Conservation (phyloP, 2,797 vertebrate species). For the Rhadinocentrus ornatus region DNA sequence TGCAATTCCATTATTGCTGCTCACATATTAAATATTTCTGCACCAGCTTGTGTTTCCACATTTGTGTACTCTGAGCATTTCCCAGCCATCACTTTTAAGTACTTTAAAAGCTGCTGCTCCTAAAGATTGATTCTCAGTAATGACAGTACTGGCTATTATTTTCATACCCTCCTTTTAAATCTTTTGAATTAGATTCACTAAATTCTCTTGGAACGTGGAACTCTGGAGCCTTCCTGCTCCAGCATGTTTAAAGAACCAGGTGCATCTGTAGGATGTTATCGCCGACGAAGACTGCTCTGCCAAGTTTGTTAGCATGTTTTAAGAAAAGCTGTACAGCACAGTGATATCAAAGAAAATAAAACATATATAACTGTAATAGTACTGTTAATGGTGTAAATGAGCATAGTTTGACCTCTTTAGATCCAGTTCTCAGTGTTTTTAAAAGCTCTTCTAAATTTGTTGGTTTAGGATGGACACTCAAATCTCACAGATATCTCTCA, state of each 20-base stretch:
- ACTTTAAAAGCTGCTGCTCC: not conserved
- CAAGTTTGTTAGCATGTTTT: not conserved
- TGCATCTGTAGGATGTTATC: not conserved
- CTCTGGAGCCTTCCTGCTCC: not conserved
- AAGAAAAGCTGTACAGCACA: not conserved
- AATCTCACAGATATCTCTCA: no score
- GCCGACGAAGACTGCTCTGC: not conserved
- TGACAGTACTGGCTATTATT: not conserved
- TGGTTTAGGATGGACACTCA: no score
- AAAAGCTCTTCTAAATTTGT: no score
- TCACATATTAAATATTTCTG: not conserved
- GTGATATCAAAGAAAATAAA: not conserved
- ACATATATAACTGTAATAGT: not conserved
- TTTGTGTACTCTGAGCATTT: not conserved
- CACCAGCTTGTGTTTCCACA: not conserved
- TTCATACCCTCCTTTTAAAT: not conserved
- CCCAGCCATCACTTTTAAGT: conserved; percentile 2
- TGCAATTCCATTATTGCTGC: conserved; percentile 3
- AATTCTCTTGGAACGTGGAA: not conserved
- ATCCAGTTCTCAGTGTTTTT: no score
- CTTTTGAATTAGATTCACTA: not conserved
- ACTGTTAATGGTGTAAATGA: not conserved
- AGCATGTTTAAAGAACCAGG: not conserved
- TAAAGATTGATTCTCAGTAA: conserved; percentile 6
- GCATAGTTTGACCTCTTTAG: no score